phyloP scores from a whole-genome alignment of 2,888 invertebrate genomes.

The Heliconius hortense region DNA sequence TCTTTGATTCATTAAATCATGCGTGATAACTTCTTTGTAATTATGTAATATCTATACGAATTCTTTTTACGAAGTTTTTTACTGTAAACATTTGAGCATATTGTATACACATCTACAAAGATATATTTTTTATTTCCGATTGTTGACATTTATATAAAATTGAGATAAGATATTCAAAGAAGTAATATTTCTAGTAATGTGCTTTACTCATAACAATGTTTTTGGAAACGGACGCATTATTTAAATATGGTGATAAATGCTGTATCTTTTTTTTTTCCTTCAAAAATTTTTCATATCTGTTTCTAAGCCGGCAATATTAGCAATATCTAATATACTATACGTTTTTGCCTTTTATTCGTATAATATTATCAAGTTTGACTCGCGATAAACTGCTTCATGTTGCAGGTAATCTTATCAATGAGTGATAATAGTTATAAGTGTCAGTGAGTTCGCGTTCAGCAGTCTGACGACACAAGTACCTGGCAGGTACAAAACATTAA shows the following conservation, averaged over 20 bases:
- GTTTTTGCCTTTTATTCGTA: slow-evolving; percentile 63
- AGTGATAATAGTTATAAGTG: slow-evolving; percentile 80
- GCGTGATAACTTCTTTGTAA: background rate
- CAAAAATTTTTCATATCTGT: background rate
- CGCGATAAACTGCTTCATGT: slow-evolving; percentile 76
- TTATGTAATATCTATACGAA: background rate
- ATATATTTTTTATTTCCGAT: background rate
- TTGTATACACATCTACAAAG: background rate
- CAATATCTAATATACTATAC: slow-evolving; percentile 49
- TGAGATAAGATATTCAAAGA: slow-evolving; percentile 15
- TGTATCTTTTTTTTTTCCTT: background rate
- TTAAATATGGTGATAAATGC: background rate
- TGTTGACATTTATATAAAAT: slow-evolving; percentile 3
- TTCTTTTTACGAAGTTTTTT: background rate
- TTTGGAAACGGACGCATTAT: slow-evolving; percentile 10
- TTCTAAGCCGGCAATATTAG: background rate
- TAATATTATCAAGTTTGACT: slow-evolving; percentile 74
- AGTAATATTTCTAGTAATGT: background rate
- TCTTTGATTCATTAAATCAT: background rate
- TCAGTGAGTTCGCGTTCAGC: slow-evolving; percentile 76
- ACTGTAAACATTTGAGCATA: background rate
- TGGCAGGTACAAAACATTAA: slow-evolving; percentile 62
- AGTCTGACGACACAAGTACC: slow-evolving; percentile 67
- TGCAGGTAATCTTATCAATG: slow-evolving; percentile 77
- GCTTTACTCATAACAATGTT: slow-evolving; percentile 18